Evolutionary conservation across 2,113 vertebrate genomes (phyloP), one percentile per base, ranked within the genome.

Genomic region (Vimba vimba): DNA sequence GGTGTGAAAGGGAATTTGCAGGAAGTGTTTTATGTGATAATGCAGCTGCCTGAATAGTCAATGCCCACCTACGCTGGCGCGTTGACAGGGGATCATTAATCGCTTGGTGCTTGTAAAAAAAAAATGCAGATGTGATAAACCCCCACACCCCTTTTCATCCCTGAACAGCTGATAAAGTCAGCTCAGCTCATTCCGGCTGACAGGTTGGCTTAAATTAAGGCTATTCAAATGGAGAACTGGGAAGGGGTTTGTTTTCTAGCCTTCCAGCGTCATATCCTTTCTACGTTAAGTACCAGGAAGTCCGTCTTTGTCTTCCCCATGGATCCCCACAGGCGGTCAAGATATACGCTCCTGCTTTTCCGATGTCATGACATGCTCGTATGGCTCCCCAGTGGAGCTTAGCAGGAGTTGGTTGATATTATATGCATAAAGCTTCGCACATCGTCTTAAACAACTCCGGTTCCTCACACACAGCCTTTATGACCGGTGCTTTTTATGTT

Each of bases 401-500:
- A 74, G 69, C 79, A 33, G 85, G 30, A 86, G 85, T 86, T 79
- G 88, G 77, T 86, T 74, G 91, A 91, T 91, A 88, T 88, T 87
- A 91, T 92, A 93, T 93, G 91, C 90, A 91, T 91, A 90, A 90
- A 89, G 52, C 89, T 93, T 88, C 78, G 11, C 82, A 86, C 86
- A 91, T 87, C 88, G 78, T 86, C 88, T 87, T 92, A 86, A 86
- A 92, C 91, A 91, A 85, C 89, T 88, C 78, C 82, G 83, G 90
- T 92, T 88, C 7, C 68, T 82, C 79, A 88, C 78, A 82, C 87
- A 89, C 81, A 80, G 66, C 73, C 21, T 59, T 78, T 76, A 81
- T 45, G 27, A 36, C 47, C 25, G 27, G 36, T 60, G 52, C 4
- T 39, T 83, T 88, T 83, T 86, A 83, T 80, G 79, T 45, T 86